phyloP scores from a whole-genome alignment of 1,140 invertebrate genomes.

The Micrasema longulum region DNA sequence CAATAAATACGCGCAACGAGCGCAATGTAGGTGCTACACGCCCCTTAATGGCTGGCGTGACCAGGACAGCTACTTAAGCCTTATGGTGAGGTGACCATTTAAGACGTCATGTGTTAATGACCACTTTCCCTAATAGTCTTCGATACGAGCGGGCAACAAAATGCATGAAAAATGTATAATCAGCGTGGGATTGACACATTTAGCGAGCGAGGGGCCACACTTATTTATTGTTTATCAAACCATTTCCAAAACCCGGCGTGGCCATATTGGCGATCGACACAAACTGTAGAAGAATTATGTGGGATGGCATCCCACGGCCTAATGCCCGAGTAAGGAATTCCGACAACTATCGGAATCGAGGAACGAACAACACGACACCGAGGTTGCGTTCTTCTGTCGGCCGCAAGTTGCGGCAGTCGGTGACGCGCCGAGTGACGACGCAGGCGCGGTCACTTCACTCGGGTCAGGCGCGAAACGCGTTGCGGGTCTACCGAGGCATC shows the following conservation, averaged over 20 bases:
- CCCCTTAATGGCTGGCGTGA: neutral
- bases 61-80: neutral
- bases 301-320: constrained; percentile 40
- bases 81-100: constrained; percentile 21
- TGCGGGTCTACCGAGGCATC: no score
- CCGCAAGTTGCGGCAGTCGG: neutral
- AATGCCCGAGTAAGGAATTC: constrained; percentile 44
- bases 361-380: constrained; percentile 15
- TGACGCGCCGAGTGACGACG: neutral
- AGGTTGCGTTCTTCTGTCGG: constrained; percentile 24
- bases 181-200: constrained; percentile 43
- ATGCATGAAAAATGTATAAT: constrained; percentile 20
- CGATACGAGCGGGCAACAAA: constrained; percentile 22
- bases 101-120: constrained; percentile 19
- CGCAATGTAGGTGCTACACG: constrained; percentile 6
- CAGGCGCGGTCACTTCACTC: no score
- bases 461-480: no score
- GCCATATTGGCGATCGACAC: constrained; percentile 18
- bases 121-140: constrained; percentile 32
- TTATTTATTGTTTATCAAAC: constrained; percentile 38
- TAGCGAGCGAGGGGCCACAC: constrained; percentile 17
- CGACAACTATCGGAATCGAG: constrained; percentile 39
- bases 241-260: constrained; percentile 31
- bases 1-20: no score
- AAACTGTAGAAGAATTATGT: constrained; percentile 21